Percentiles rank a stretch among this genome's conserved stretches.
These are phyloP conservation scores for Gryllus bimaculatus DNA, from an alignment of 1,140 invertebrate genomes.

Conservation along the genomic window DNA sequence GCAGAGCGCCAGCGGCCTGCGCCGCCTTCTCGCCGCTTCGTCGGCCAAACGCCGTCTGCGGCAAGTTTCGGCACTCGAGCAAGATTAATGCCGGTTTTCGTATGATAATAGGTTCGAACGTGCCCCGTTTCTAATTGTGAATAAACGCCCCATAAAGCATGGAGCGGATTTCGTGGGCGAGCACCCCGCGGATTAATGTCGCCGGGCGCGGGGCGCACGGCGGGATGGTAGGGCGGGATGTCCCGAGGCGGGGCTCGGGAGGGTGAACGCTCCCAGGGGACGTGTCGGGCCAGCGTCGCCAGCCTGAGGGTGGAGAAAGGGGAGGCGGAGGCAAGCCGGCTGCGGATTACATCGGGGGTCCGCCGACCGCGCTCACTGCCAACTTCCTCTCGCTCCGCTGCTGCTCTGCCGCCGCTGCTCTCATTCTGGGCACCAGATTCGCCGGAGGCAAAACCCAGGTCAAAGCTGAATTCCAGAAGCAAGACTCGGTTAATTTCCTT, in stretches of 20 bases:
- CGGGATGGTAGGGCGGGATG: no score
- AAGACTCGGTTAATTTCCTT: no score
- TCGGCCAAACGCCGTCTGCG: neutral
- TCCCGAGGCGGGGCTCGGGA: neutral
- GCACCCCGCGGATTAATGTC: neutral
- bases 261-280: neutral
- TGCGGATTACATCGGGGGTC: no score
- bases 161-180: neutral
- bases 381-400: no score
- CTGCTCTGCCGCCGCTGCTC: no score
- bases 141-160: neutral
- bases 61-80: neutral
- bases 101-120: neutral
- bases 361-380: no score
- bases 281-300: neutral
- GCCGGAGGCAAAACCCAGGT: no score
- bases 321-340: neutral
- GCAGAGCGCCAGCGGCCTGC: no score
- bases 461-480: no score
- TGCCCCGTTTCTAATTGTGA: slow-evolving; percentile 3
- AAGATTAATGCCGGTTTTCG: neutral
- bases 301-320: neutral
- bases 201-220: no score
- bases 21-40: no score
- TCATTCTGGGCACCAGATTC: no score